These are phyloP conservation scores for Noturus placidus DNA, from an alignment of 2,113 vertebrate species.

Conservation along the genomic window DNA sequence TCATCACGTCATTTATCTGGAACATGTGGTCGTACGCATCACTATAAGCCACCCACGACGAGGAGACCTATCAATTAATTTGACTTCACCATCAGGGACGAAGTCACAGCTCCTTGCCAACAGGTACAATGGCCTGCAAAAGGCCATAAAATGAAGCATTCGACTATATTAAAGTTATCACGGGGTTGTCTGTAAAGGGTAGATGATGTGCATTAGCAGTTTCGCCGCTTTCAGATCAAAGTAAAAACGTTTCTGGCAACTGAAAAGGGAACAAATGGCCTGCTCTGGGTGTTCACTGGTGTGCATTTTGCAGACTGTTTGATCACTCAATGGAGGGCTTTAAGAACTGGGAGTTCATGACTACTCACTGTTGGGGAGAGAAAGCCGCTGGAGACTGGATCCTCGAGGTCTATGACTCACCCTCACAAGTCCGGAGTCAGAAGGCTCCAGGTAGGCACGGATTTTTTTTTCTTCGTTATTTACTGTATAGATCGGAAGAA, in stretches of 20 bases:
- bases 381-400: conserved; percentile 95
- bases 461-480: background rate
- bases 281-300: background rate
- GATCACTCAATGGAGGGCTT: conserved; percentile 99
- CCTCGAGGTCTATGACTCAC: conserved; percentile 94
- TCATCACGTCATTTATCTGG: conserved; percentile 94
- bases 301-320: conserved; percentile 81
- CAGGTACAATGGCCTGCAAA: conserved; percentile 75
- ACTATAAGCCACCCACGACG: conserved; percentile 94
- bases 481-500: background rate
- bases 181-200: background rate
- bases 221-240: background rate
- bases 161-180: conserved; percentile 28
- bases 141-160: background rate
- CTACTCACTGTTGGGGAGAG: conserved; percentile 98
- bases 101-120: conserved; percentile 96
- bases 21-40: conserved; percentile 93
- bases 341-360: conserved; percentile 99
- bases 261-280: background rate
- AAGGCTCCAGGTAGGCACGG: conserved; percentile 87
- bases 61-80: conserved; percentile 95
- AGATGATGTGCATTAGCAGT: no score
- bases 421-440: conserved; percentile 94
- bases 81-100: conserved; percentile 97
- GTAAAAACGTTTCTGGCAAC: background rate